A percentile compares a stretch with the other conserved stretches of the same genome.
Conservation (phyloP, 2,888 invertebrate species). For the Xestia c-nigrum region DNA sequence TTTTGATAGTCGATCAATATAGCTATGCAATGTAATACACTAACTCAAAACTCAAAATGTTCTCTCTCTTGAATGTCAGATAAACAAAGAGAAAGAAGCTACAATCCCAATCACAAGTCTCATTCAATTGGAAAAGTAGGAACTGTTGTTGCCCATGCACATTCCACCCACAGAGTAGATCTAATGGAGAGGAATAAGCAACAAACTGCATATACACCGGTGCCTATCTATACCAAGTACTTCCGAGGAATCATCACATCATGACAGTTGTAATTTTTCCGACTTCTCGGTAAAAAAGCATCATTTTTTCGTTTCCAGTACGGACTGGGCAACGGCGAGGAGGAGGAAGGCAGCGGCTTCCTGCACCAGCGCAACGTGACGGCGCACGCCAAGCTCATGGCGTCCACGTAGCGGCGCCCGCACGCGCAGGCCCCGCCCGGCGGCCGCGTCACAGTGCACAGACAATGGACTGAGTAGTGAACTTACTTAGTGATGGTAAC, state of each 20-base stretch:
- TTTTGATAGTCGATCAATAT: not conserved
- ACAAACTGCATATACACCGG: not conserved
- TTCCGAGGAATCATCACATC: not conserved
- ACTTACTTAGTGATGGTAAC: constrained; percentile 9
- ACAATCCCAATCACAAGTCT: not conserved
- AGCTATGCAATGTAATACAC: not conserved
- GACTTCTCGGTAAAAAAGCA: not conserved
- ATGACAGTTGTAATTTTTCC: not conserved
- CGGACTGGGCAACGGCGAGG: constrained; percentile 84
- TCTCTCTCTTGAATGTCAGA: no score
- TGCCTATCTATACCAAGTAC: not conserved
- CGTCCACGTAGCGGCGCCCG: constrained; percentile 93
- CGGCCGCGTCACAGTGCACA: constrained; percentile 5
- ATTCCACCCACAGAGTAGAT: not conserved
- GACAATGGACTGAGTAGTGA: constrained; percentile 18
- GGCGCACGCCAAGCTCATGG: constrained; percentile 95
- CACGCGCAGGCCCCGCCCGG: constrained; percentile 1
- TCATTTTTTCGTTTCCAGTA: constrained; percentile 75
- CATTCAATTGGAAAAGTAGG: not conserved
- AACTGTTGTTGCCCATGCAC: not conserved
- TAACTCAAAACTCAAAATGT: no score
- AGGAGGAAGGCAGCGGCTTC: constrained; percentile 93
- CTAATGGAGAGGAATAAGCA: not conserved
- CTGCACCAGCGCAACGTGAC: constrained; percentile 96
- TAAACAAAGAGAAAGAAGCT: no score